phyloP scores from a whole-genome alignment of 2,113 vertebrate species.

The Micromys minutus region DNA sequence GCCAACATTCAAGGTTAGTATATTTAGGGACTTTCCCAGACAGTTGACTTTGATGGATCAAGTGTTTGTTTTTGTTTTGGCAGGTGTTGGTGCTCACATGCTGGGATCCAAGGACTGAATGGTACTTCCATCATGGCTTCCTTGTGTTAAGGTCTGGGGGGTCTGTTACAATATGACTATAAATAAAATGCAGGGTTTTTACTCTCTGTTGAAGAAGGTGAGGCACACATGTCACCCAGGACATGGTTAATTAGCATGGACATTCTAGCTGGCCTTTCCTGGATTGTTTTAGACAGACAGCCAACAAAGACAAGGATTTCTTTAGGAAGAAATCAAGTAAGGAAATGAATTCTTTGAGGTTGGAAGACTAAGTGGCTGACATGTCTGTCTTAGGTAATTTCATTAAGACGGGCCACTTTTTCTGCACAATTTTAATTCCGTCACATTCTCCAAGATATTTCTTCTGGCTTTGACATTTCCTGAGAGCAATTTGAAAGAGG shows the following conservation, averaged over 20 bases:
- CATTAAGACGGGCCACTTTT: conserved; percentile 40
- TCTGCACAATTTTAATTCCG: conserved; percentile 59
- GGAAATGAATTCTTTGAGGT: not conserved
- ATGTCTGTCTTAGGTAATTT: conserved; percentile 41
- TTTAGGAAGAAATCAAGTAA: not conserved
- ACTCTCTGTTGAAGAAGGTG: not conserved
- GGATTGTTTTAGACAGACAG: not conserved
- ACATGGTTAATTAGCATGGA: not conserved
- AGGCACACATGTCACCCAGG: not conserved
- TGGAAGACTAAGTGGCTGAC: not conserved
- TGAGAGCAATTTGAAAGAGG: conserved; percentile 72
- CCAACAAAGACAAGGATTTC: not conserved
- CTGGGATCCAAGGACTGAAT: not conserved
- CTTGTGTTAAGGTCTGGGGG: not conserved
- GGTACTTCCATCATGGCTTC: not conserved
- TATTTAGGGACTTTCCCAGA: not conserved
- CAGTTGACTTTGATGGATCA: not conserved
- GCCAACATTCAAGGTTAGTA: not conserved
- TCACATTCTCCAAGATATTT: conserved; percentile 55
- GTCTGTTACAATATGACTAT: conserved; percentile 4
- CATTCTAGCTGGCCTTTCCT: not conserved
- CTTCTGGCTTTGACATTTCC: conserved; percentile 74
- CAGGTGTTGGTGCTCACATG: not conserved
- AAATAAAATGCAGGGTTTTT: conserved; percentile 51
- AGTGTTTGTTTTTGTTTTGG: not conserved